A percentile compares a stretch with the other conserved stretches of the same genome.
Conservation (phyloP, 64 coral and sea anemone species). For the Cladopsammia gracilis region DNA sequence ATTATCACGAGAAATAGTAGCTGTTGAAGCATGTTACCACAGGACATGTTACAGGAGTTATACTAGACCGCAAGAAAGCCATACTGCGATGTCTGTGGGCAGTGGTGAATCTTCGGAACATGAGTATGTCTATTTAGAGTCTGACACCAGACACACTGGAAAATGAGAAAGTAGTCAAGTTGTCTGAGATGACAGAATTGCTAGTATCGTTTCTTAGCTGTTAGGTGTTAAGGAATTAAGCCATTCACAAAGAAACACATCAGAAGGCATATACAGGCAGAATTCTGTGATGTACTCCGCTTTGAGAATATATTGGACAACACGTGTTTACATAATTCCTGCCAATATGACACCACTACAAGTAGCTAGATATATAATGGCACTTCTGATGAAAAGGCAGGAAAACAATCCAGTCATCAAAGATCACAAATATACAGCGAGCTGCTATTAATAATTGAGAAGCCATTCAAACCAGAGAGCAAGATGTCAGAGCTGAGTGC, state of each 20-base stretch:
- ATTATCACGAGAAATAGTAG: conserved; percentile 52
- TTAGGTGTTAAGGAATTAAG: conserved; percentile 43
- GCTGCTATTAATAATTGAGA: conserved; percentile 42
- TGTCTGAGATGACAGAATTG: conserved; percentile 40
- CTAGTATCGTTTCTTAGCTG: conserved; percentile 37
- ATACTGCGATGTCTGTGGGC: background rate
- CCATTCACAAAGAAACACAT: conserved; percentile 46
- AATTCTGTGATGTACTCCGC: conserved; percentile 37
- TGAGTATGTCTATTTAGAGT: conserved; percentile 44
- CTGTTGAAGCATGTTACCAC: conserved; percentile 67
- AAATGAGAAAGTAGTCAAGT: conserved; percentile 57
- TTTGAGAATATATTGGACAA: conserved; percentile 56
- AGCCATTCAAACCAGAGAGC: background rate
- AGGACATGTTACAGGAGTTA: conserved; percentile 56
- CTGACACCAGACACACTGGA: conserved; percentile 30
- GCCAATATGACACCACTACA: conserved; percentile 30
- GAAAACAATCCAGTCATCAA: background rate
- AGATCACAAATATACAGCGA: conserved; percentile 1
- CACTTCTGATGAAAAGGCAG: background rate
- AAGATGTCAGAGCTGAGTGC: conserved; percentile 51
- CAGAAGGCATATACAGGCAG: conserved; percentile 46
- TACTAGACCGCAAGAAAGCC: conserved; percentile 34
- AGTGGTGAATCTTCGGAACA: conserved; percentile 26
- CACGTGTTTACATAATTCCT: conserved; percentile 42
- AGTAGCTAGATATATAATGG: conserved; percentile 6